A percentile compares a stretch with the other conserved stretches of the same genome.
Conservation (phyloP, 1,140 invertebrate genomes). For the Lordiphosa stackelbergi region DNA sequence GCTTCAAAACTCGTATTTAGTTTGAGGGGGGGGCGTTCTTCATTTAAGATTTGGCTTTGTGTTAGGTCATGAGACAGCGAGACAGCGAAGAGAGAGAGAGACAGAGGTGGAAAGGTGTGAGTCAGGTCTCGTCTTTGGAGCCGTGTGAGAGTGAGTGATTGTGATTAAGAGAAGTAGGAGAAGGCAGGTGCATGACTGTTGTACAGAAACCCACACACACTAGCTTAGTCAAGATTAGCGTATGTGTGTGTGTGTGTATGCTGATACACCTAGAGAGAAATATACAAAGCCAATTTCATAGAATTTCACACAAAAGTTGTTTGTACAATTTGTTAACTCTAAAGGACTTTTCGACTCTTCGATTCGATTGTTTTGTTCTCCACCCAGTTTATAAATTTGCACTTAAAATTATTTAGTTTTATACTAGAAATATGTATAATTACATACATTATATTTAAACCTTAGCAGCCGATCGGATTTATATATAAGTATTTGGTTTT, state of each 20-base stretch:
- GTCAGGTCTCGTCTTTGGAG: slow-evolving; percentile 8
- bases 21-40: slow-evolving; percentile 26
- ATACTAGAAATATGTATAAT: slow-evolving; percentile 62
- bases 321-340: slow-evolving; percentile 42
- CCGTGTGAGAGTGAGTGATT: slow-evolving; percentile 13
- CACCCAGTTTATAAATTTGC: slow-evolving; percentile 75
- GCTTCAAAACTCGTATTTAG: slow-evolving; percentile 9
- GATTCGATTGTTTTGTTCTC: slow-evolving; percentile 47
- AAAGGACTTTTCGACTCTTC: slow-evolving; percentile 23
- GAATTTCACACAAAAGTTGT: slow-evolving; percentile 17
- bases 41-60: slow-evolving; percentile 4
- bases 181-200: slow-evolving; percentile 29
- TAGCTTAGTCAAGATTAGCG: slow-evolving; percentile 19
- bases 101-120: neutral
- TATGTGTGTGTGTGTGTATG: slow-evolving; percentile 21
- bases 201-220: slow-evolving; percentile 36
- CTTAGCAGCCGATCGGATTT: slow-evolving; percentile 35
- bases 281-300: slow-evolving; percentile 66
- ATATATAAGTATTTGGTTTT: slow-evolving; percentile 5
- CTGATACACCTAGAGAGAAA: slow-evolving; percentile 30
- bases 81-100: slow-evolving; percentile 1
- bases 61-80: slow-evolving; percentile 10
- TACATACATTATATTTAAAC: slow-evolving; percentile 54
- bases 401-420: slow-evolving; percentile 69
- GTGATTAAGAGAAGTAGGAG: slow-evolving; percentile 1